Percentiles rank a stretch among this genome's conserved stretches.
Evolutionary conservation across 2,888 invertebrate genomes (phyloP).

Genomic region (Parnassius orleans): DNA sequence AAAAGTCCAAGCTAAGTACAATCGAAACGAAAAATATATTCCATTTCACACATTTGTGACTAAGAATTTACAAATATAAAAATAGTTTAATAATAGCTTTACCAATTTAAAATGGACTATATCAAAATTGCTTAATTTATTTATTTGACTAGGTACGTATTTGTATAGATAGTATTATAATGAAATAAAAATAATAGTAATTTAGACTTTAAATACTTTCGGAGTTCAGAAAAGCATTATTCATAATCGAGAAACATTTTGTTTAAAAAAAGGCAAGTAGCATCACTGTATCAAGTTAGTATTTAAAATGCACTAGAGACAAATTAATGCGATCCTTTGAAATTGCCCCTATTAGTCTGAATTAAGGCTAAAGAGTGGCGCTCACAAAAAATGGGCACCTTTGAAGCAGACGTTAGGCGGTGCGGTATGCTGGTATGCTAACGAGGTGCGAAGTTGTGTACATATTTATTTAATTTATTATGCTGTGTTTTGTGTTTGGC

Average conservation of each 20-base stretch:
- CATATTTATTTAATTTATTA: constrained; percentile 9
- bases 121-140: too few species aligned
- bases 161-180: too few species aligned
- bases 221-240: neutral
- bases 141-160: too few species aligned
- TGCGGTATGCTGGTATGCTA: constrained; percentile 28
- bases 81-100: too few species aligned
- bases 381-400: constrained; percentile 2
- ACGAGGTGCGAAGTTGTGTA: constrained; percentile 36
- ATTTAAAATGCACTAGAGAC: constrained; percentile 19
- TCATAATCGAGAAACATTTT: neutral
- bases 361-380: constrained; percentile 5
- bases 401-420: constrained; percentile 1
- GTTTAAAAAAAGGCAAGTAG: neutral
- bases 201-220: neutral
- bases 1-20: neutral
- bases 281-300: constrained; percentile 18
- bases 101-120: too few species aligned
- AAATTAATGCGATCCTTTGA: constrained; percentile 13
- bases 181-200: neutral
- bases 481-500: constrained; percentile 3
- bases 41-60: too few species aligned
- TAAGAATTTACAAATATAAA: too few species aligned
- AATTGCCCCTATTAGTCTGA: constrained; percentile 15
- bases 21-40: too few species aligned